These are phyloP conservation scores for Adoxophyes honmai DNA, from an alignment of 1,140 invertebrate species.

Conservation along the genomic window DNA sequence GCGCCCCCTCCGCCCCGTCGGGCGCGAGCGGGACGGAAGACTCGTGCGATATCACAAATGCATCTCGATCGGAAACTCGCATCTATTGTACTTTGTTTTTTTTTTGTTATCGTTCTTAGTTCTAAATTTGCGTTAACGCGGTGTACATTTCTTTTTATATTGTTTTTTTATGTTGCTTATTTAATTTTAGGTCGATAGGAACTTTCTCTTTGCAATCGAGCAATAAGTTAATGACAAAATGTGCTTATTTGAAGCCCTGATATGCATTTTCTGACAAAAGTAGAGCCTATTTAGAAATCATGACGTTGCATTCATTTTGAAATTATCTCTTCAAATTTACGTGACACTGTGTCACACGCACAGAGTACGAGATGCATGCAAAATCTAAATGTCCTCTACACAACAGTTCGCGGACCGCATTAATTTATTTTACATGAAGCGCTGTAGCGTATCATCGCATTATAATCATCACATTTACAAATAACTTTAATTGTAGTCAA, in stretches of 20 bases:
- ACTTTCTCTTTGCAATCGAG: background rate
- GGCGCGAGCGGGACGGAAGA: background rate
- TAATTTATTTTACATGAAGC: too few species aligned
- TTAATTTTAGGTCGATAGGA: constrained; percentile 23
- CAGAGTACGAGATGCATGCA: too few species aligned
- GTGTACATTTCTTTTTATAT: constrained; percentile 23
- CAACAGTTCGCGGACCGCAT: too few species aligned
- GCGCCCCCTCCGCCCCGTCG: background rate
- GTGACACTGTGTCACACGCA: too few species aligned
- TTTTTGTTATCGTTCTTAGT: constrained; percentile 62
- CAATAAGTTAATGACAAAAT: background rate
- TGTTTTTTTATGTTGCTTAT: constrained; percentile 47
- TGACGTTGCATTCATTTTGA: too few species aligned
- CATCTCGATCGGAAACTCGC: constrained; percentile 51
- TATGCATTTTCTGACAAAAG: background rate
- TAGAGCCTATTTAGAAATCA: too few species aligned
- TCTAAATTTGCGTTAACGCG: constrained; percentile 42
- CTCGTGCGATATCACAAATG: constrained; percentile 16
- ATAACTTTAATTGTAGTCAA: too few species aligned
- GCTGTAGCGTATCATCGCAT: too few species aligned
- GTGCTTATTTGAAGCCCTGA: background rate
- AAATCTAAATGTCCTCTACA: too few species aligned
- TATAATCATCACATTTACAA: too few species aligned
- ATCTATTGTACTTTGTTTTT: constrained; percentile 45
- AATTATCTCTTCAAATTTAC: too few species aligned